A percentile compares a stretch with the other conserved stretches of the same genome.
Evolutionary conservation across 2,113 vertebrate genomes (phyloP).

Genomic region (Brachyhypopomus gauderio): DNA sequence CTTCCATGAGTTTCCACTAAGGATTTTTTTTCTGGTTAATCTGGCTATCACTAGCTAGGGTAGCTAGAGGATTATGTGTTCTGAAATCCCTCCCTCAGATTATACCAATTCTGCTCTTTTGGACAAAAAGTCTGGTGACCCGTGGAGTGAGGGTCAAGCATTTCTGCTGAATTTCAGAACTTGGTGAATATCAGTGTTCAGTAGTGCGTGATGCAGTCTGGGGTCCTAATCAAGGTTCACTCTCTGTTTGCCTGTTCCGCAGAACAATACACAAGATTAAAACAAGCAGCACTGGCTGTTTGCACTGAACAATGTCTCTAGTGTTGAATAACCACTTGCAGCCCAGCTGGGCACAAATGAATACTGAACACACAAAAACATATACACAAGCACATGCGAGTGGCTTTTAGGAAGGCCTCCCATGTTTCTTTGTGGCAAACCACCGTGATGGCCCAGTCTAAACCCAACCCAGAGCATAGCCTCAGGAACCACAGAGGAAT

Average conservation of each 20-base stretch:
- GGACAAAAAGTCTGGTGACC: slow-evolving; percentile 79
- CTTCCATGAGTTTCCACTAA: background rate
- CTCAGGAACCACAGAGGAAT: too few species aligned
- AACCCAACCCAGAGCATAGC: too few species aligned
- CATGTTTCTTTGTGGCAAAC: too few species aligned
- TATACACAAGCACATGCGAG: background rate
- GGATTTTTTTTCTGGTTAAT: background rate
- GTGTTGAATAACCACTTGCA: too few species aligned
- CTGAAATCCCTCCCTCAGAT: slow-evolving; percentile 58
- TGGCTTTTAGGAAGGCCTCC: too few species aligned
- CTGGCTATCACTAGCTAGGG: slow-evolving; percentile 68
- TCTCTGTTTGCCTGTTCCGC: background rate
- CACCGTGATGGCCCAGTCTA: too few species aligned
- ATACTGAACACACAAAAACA: slow-evolving; percentile 12
- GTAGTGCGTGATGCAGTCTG: slow-evolving; percentile 55
- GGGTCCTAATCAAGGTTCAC: background rate
- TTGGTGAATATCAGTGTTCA: slow-evolving; percentile 70
- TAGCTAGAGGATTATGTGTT: slow-evolving; percentile 76
- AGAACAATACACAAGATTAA: slow-evolving; percentile 18
- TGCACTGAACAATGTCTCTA: background rate
- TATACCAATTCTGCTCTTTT: slow-evolving; percentile 69
- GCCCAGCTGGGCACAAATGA: too few species aligned
- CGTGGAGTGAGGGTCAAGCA: slow-evolving; percentile 78
- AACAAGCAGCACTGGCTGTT: background rate
- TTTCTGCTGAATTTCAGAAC: slow-evolving; percentile 72